Percentiles rank a stretch among this genome's conserved stretches.
phyloP scores from a whole-genome alignment of 2,888 invertebrate genomes.

The Caenorhabditis sp. region DNA sequence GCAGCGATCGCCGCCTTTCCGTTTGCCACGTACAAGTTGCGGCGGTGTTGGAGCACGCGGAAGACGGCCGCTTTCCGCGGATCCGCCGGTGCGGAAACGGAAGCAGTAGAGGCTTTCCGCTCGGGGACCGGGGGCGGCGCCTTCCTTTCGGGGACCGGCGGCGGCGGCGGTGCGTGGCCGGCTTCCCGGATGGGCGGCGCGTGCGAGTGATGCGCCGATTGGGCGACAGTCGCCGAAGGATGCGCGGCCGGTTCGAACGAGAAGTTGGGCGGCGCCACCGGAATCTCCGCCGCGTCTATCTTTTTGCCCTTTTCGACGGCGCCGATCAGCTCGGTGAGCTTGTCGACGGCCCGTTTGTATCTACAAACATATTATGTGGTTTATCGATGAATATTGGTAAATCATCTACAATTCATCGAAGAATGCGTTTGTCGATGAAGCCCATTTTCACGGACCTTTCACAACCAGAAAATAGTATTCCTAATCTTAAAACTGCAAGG shows the following conservation, averaged over 20 bases:
- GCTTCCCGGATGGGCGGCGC: constrained; percentile 44
- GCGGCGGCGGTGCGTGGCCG: constrained; percentile 21
- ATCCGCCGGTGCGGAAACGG: constrained; percentile 26
- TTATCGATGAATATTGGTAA: too few species aligned
- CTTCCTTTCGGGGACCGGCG: constrained; percentile 37
- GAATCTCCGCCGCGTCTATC: constrained; percentile 61
- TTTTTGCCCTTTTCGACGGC: constrained; percentile 55
- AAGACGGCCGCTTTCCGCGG: constrained; percentile 52
- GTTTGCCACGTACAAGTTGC: constrained; percentile 62
- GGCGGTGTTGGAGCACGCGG: constrained; percentile 52
- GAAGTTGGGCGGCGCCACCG: constrained; percentile 62
- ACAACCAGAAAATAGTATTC: too few species aligned
- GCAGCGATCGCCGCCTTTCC: constrained; percentile 68
- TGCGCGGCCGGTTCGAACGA: constrained; percentile 13
- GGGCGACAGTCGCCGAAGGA: constrained; percentile 36
- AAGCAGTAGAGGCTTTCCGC: constrained; percentile 2
- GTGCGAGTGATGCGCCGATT: constrained; percentile 34
- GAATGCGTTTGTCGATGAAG: too few species aligned
- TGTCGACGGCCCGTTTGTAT: constrained; percentile 59
- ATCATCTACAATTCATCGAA: too few species aligned
- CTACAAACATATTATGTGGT: constrained; percentile 9
- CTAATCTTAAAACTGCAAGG: too few species aligned
- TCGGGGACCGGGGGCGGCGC: constrained; percentile 14
- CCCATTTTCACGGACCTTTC: too few species aligned
- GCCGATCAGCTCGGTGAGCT: constrained; percentile 53